Base-by-base conservation (phyloP, 2,888 invertebrate genomes). In the Monoplex corrugatus region DNA sequence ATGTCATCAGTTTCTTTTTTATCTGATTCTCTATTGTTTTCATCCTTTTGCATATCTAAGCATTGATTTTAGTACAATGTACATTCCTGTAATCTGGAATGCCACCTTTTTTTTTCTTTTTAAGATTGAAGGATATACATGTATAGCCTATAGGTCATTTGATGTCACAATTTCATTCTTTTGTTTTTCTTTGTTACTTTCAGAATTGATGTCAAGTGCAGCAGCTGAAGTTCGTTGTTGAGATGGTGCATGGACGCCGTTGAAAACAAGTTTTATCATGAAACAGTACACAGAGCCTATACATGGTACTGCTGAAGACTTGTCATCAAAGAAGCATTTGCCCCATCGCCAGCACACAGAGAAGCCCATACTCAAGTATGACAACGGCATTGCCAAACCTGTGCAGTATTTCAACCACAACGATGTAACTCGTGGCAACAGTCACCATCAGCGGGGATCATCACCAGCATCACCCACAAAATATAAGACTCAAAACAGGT, bases 311-410 rank as follows among this genome's bases (percentile, higher is more conserved):
- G 89, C 93, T 32, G 94, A 94, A 43, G 95, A 94, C 32, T 89
- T 94, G 89, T 93, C 94, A 2, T 89, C 93, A 23, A 92, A 92
- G 87, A 95, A 95, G 90, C 95, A 95, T 89, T 92, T 95, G 44
- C 94, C 94, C 2, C 91, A 94, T 28, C 91, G 94, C 28, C 94
- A 94, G 85, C 93, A 94, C 87, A 90, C 92, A 45, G 93, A 93
- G 86, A 94, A 94, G 89, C 94, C 94, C 1, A 91, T 94, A 75
- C 92, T 95, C 8, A 95, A 94, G 87, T 93, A 94, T 90, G 93
- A 93, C 89, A 92, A 93, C 40, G 91, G 92, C 40, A 87, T 93
- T 23, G 90, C 93, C 85, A 93, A 93, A 87, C 93, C 94, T 16
- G 92, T 93, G 0, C 92, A 93, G 89, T 90, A 93, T n/a, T 92